A percentile compares a stretch with the other conserved stretches of the same genome.
These are phyloP conservation scores for Pica pica DNA, from an alignment of 2,113 vertebrate species.

Conservation along the genomic window DNA sequence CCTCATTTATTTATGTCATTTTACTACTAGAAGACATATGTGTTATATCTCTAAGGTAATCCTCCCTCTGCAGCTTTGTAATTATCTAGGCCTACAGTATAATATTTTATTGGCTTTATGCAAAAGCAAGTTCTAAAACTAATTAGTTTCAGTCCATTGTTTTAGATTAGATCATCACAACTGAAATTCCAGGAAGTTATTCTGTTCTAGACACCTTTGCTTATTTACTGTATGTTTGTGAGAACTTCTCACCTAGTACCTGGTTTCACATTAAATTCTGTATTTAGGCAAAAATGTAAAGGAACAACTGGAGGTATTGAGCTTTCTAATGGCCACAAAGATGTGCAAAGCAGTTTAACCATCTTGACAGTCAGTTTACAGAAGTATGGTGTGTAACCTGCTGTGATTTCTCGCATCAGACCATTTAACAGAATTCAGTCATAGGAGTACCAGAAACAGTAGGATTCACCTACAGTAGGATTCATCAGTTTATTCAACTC, in stretches of 20 bases:
- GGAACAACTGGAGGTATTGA: neutral
- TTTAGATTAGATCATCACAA: neutral
- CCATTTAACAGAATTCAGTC: neutral
- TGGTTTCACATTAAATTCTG: neutral
- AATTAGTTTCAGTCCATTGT: neutral
- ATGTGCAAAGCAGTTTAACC: neutral
- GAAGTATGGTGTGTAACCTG: rapidly evolving
- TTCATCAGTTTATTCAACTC: neutral
- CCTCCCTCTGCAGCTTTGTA: neutral
- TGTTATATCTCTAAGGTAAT: neutral
- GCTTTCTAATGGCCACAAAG: neutral
- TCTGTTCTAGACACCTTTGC: neutral
- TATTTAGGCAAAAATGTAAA: neutral
- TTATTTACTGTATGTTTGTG: neutral
- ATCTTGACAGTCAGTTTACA: neutral
- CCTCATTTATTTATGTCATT: neutral
- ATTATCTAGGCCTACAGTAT: neutral
- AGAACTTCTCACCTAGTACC: neutral
- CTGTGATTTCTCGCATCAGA: neutral
- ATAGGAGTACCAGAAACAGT: neutral
- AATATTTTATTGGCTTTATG: neutral
- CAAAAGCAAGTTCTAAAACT: neutral
- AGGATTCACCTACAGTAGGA: neutral
- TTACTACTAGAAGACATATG: neutral
- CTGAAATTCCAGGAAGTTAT: neutral